phyloP scores from a whole-genome alignment of 2,113 vertebrate species.

The Phoxinus phoxinus region DNA sequence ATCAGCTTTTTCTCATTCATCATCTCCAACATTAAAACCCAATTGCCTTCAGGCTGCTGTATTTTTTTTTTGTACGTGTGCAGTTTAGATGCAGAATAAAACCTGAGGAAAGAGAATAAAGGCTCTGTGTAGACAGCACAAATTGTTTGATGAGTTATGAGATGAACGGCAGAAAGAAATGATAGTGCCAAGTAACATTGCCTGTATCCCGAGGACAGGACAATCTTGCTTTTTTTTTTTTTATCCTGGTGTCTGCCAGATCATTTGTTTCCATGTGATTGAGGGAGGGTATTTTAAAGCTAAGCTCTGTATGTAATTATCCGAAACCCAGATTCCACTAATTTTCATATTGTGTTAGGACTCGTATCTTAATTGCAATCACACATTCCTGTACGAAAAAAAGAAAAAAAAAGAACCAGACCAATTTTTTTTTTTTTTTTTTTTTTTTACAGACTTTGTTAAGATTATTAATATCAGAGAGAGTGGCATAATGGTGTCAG shows the following conservation, averaged over 20 bases:
- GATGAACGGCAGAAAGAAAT: conserved; percentile 63
- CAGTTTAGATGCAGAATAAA: conserved; percentile 67
- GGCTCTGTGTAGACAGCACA: conserved; percentile 54
- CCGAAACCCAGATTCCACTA: conserved; percentile 57
- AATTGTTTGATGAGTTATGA: conserved; percentile 75
- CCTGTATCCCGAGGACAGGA: conserved; percentile 59
- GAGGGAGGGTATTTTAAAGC: conserved; percentile 56
- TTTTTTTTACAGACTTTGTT: conserved; percentile 70
- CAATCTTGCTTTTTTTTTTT: conserved; percentile 59
- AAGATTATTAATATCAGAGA: conserved; percentile 72
- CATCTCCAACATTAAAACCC: conserved; percentile 74
- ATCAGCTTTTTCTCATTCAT: conserved; percentile 75
- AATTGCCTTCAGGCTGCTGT: conserved; percentile 72
- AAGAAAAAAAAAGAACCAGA: conserved; percentile 56
- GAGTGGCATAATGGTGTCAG: conserved; percentile 70
- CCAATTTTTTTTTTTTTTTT: conserved; percentile 61
- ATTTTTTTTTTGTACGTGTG: conserved; percentile 56
- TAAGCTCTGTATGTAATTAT: conserved; percentile 67
- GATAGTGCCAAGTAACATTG: conserved; percentile 65
- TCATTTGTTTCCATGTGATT: conserved; percentile 55
- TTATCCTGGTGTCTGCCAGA: conserved; percentile 60
- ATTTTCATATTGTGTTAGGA: conserved; percentile 60
- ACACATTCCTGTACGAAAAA: conserved; percentile 66
- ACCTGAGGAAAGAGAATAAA: conserved; percentile 60
- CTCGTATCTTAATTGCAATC: conserved; percentile 77